Base-by-base conservation (phyloP, 2,888 invertebrate species). In the Tortricodes alternella region DNA sequence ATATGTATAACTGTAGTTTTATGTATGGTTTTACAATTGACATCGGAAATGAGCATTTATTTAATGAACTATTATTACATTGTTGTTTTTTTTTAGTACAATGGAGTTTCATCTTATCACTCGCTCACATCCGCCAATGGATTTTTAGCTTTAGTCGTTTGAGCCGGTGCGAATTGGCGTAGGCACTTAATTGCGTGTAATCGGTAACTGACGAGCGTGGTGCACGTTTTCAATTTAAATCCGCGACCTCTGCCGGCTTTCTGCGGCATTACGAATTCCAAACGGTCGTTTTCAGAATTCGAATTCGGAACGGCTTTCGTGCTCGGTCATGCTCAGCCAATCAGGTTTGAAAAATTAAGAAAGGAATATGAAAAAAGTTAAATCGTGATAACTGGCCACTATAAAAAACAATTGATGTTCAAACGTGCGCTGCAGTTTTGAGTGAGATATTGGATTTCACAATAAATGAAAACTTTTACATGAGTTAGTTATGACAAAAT, bases 181-280 rank as follows among this genome's bases (percentile, higher is more conserved):
- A 61, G 62, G 66, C 72, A 66, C 65, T 71, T 78, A 78, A 78
- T 75, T 73, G 76, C 76, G 66, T 71, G 72, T 78, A 79, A 83
- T 81, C 75, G 75, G 62, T 62, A 62, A 67, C 61, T 70, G 74
- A 76, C 65, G 66, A 76, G 73, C 80, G 75, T 77, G 67, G 66
- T 67, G 69, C 85, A 84, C 83, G 84, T 74, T 79, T 83, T 78
- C 78, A 76, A 78, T 79, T 69, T 70, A 63, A 63, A 51, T 57
- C 65, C 60, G 59, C 53, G 63, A 68, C 62, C 65, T 63, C 53
- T 61, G 56, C 49, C 27, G 50, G 58, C 60, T 46, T 49, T 55
- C 60, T 53, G 56, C 46, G 38, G 60, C 56, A 64, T 62, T 60
- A 56, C 59, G 61, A 64, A 61, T 61, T 59, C 44, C 37, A 9